phyloP scores from a whole-genome alignment of 2,888 invertebrate genomes.

The Pachymerium ferrugineum region DNA sequence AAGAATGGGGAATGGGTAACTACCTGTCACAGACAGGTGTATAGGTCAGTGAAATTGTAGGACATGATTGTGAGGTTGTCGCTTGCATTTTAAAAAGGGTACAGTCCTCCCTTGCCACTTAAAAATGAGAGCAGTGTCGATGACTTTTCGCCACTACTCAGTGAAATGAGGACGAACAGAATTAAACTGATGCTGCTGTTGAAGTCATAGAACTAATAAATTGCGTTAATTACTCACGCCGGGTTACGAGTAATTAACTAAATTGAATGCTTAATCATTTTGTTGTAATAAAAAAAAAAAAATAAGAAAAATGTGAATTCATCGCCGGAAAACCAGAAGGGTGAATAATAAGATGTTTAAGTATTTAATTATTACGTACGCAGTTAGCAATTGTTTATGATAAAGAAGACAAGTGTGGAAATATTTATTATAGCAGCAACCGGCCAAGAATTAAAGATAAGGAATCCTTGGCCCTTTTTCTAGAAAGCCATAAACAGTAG shows the following conservation, averaged over 20 bases:
- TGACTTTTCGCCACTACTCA: slow-evolving; percentile 15
- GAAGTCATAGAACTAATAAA: slow-evolving; percentile 6
- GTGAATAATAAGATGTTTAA: background rate
- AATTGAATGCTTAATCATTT: background rate
- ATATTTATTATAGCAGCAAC: background rate
- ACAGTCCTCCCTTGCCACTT: background rate
- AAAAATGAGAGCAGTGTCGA: slow-evolving; percentile 15
- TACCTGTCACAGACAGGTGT: background rate
- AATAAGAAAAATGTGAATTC: no score
- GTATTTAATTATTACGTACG: background rate
- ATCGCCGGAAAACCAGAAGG: no score
- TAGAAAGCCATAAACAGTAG: background rate
- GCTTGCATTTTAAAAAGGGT: slow-evolving; percentile 17
- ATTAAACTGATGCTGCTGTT: slow-evolving; percentile 18
- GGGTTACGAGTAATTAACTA: slow-evolving; percentile 4
- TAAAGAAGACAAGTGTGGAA: background rate
- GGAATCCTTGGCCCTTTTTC: slow-evolving; percentile 19
- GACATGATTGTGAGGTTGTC: slow-evolving; percentile 5
- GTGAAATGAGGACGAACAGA: slow-evolving; percentile 27
- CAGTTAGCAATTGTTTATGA: background rate
- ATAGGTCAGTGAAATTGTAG: slow-evolving; percentile 11
- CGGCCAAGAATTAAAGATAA: slow-evolving; percentile 15
- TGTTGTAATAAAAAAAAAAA: background rate
- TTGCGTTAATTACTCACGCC: background rate
- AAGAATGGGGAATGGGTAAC: no score